Base-by-base conservation (phyloP, 2,797 vertebrate species). In the Hybognathus amarus region DNA sequence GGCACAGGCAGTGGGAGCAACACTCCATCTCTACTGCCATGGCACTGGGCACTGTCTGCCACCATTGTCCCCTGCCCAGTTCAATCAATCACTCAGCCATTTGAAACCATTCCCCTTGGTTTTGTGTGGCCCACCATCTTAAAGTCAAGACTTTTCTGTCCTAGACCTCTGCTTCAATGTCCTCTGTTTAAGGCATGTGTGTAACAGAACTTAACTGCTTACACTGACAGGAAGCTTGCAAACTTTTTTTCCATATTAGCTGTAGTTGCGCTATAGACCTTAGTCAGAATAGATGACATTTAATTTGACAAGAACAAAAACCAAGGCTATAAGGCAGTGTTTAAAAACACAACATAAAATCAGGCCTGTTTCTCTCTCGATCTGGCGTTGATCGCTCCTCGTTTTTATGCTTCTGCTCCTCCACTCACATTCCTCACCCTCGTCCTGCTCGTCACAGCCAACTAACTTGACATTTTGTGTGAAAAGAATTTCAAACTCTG, bases 71-170 rank as follows among this genome's bases (percentile, higher is more conserved):
- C 70, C 70, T 59, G 67, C 56, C 83, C 77, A 61, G 69, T 79
- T 84, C 47, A 79, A 84, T 85, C 83, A 85, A 85, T 85, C 83
- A 80, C 61, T 27, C 61, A 30, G 69, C 80, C 59, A 74, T 82
- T 82, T 82, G 59, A 82, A 74, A 74, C 64, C 59, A 82, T 64
- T 52, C 42, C 69, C 70, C 42, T 64, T 82, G 64, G 70, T 63
- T 82, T 64, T 70, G 9, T 64, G 10, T 63, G 20, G 20, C 56
- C 27, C 27, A 50, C 68, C 56, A 52, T 74, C 42, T 82, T 74
- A 42, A 82, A 64, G 80, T 64, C 10, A 74, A 74, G 30, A 52
- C 69, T 13, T 74, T 74, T 52, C 45, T 52, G 42, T 74, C 70
- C 59, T 74, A 82, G 80, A 74, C 70, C 80, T 50, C 45, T 64